phyloP scores from a whole-genome alignment of 2,888 invertebrate species.

The Apomyelois bistriatella region DNA sequence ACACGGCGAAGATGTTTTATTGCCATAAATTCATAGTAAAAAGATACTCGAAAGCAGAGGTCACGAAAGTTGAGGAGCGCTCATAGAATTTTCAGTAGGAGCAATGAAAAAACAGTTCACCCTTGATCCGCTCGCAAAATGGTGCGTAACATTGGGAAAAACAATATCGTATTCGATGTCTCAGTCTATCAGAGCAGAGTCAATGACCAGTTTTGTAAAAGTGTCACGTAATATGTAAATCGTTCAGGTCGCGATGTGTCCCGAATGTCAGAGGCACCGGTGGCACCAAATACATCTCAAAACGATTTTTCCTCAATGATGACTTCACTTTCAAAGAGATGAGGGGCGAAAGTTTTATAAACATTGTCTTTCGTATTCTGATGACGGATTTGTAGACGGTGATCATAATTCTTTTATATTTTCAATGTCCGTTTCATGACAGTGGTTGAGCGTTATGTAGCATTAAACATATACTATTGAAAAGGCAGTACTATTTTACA shows the following conservation, averaged over 20 bases:
- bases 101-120: slow-evolving; percentile 61
- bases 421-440: not conserved
- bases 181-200: slow-evolving; percentile 70
- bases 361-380: slow-evolving; percentile 17
- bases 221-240: slow-evolving; percentile 79
- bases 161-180: slow-evolving; percentile 72
- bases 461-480: too few relatives aligned
- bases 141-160: slow-evolving; percentile 56
- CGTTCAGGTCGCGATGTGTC: slow-evolving; percentile 75
- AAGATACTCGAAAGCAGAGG: slow-evolving; percentile 30
- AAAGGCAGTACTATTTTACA: too few relatives aligned
- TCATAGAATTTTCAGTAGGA: slow-evolving; percentile 60
- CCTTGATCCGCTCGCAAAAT: slow-evolving; percentile 48
- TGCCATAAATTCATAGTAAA: slow-evolving; percentile 29
- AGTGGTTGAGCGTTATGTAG: too few relatives aligned
- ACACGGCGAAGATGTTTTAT: slow-evolving; percentile 29
- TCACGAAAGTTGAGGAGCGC: slow-evolving; percentile 34
- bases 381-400: not conserved
- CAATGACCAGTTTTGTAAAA: slow-evolving; percentile 72
- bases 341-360: slow-evolving; percentile 43
- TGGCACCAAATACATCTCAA: slow-evolving; percentile 53
- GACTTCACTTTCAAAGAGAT: slow-evolving; percentile 54
- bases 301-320: slow-evolving; percentile 65
- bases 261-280: slow-evolving; percentile 72
- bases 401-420: not conserved